Conservation (phyloP, 2,888 invertebrate genomes). For the Macropis europaea region DNA sequence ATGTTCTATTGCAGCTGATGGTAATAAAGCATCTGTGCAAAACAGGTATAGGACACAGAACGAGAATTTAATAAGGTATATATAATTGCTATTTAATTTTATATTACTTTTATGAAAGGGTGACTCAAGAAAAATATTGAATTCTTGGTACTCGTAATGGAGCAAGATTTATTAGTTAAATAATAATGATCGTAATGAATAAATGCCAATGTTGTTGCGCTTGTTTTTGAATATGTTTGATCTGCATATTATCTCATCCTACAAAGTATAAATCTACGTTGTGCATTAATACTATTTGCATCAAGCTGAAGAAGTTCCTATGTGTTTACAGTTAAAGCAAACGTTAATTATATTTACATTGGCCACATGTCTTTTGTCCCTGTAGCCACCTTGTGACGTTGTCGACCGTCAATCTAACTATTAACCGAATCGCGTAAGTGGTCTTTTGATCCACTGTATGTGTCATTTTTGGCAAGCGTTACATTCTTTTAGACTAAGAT, state of each 20-base stretch:
- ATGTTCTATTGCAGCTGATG: conserved; percentile 74
- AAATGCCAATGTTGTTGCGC: conserved; percentile 55
- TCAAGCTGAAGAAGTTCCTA: conserved; percentile 56
- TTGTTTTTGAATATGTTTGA: conserved; percentile 59
- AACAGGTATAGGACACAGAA: conserved; percentile 85
- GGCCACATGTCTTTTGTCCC: conserved; percentile 79
- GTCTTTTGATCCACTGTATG: conserved; percentile 78
- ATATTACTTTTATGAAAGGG: conserved; percentile 37
- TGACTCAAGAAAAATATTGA: conserved; percentile 46
- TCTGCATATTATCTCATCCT: conserved; percentile 53
- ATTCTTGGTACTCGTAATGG: conserved; percentile 51
- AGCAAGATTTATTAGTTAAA: conserved; percentile 50
- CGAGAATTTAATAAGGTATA: conserved; percentile 87
- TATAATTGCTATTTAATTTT: conserved; percentile 23
- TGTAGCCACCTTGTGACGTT: conserved; percentile 95
- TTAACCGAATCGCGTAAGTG: conserved; percentile 96
- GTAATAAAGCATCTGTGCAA: conserved; percentile 81
- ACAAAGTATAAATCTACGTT: conserved; percentile 52
- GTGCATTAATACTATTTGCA: conserved; percentile 60
- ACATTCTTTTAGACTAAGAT: conserved; percentile 55
- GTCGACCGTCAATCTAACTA: conserved; percentile 94
- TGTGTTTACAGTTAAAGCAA: conserved; percentile 58
- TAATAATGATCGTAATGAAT: conserved; percentile 54
- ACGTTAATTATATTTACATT: conserved; percentile 67
- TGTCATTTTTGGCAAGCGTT: conserved; percentile 69